Percentiles rank a stretch among this genome's conserved stretches.
phyloP scores from a whole-genome alignment of 2,113 vertebrate genomes.

The Hemichromis elongatus region DNA sequence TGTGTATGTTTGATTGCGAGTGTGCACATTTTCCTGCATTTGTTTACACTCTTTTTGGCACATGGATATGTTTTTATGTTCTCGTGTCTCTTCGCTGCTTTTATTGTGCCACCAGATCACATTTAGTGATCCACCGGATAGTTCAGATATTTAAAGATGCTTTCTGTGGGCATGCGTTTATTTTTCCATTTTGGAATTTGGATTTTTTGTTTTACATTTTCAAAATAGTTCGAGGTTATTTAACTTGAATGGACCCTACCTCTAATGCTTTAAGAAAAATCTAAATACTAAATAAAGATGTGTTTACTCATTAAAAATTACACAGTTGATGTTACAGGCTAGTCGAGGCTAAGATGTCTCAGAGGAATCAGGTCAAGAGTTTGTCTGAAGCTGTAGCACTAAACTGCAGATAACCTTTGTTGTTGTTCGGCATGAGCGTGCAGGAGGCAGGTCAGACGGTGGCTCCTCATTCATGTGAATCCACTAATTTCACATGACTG shows the following conservation, averaged over 20 bases:
- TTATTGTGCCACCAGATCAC: slow-evolving; percentile 31
- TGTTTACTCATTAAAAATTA: background rate
- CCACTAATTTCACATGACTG: background rate
- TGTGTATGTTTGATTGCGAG: slow-evolving; percentile 22
- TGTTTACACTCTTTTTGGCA: slow-evolving; percentile 41
- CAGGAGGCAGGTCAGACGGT: background rate
- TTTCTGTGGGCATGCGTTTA: background rate
- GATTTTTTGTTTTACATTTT: background rate
- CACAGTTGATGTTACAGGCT: background rate
- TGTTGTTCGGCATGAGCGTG: background rate
- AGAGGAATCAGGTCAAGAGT: background rate
- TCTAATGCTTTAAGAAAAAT: background rate
- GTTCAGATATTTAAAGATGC: background rate
- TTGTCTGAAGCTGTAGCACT: background rate
- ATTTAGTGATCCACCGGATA: background rate
- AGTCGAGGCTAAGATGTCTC: background rate
- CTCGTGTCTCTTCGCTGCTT: background rate
- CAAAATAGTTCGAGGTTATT: background rate
- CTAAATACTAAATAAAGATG: background rate
- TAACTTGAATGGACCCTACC: background rate
- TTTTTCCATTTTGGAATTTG: background rate
- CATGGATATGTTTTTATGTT: slow-evolving; percentile 2
- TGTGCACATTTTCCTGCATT: slow-evolving; percentile 9
- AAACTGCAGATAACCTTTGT: background rate
- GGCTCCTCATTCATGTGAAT: background rate